A percentile compares a stretch with the other conserved stretches of the same genome.
These are phyloP conservation scores for Uropetala carovei DNA, from an alignment of 2,888 invertebrate genomes.

Conservation along the genomic window DNA sequence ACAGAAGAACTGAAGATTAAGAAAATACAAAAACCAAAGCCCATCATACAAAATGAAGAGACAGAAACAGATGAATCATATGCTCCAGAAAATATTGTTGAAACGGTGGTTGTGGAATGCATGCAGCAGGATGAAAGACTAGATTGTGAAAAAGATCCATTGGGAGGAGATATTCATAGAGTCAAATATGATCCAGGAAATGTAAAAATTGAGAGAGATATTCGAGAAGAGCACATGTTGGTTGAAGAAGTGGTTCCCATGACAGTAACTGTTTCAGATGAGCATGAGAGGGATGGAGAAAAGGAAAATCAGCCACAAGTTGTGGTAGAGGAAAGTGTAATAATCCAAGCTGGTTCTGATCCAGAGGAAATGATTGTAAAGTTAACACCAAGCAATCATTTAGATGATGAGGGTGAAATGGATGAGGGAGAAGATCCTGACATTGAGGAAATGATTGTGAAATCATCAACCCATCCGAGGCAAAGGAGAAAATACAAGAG, in stretches of 20 bases:
- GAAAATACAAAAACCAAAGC: slow-evolving; percentile 26
- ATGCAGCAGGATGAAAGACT: slow-evolving; percentile 20
- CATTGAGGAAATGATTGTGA: slow-evolving; percentile 60
- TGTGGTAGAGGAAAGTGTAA: slow-evolving; percentile 65
- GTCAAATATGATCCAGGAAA: slow-evolving; percentile 34
- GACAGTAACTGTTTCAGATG: slow-evolving; percentile 52
- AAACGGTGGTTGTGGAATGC: slow-evolving; percentile 51
- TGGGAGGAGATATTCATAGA: slow-evolving; percentile 36
- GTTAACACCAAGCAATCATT: slow-evolving; percentile 41
- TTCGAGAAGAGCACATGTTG: slow-evolving; percentile 47
- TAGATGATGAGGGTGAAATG: slow-evolving; percentile 46
- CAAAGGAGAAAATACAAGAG: slow-evolving; percentile 66
- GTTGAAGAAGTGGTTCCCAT: slow-evolving; percentile 61
- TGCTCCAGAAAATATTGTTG: slow-evolving; percentile 49
- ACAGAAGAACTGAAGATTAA: slow-evolving; percentile 1
- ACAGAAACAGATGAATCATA: slow-evolving; percentile 33
- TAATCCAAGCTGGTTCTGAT: slow-evolving; percentile 51
- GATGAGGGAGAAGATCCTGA: slow-evolving; percentile 61
- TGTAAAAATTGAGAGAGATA: slow-evolving; percentile 48
- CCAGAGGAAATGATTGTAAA: slow-evolving; percentile 65
- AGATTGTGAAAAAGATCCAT: slow-evolving; percentile 48
- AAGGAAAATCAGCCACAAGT: slow-evolving; percentile 68
- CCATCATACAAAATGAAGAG: slow-evolving; percentile 50
- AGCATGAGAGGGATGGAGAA: slow-evolving; percentile 66
- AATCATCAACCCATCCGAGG: slow-evolving; percentile 50